Percentiles rank a stretch among this genome's conserved stretches.
Evolutionary conservation across 2,113 vertebrate species (phyloP).

Genomic region (Probosciger aterrimus): DNA sequence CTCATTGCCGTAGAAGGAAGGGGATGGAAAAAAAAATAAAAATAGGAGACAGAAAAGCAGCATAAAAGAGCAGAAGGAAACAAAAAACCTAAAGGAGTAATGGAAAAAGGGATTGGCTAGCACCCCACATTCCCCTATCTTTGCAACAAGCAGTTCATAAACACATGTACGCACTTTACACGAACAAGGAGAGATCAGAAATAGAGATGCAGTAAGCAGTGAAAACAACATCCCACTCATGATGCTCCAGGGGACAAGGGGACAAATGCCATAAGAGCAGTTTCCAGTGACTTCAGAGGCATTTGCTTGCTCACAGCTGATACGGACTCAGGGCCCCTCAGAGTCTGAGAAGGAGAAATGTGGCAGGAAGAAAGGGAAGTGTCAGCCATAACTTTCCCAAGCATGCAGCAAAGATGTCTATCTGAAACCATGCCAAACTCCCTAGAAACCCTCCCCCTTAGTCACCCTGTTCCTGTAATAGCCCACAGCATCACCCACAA

Average conservation of each 20-base stretch:
- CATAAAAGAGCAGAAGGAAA: neutral
- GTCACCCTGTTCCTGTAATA: neutral
- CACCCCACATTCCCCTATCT: neutral
- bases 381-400: neutral
- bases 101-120: neutral
- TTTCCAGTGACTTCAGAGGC: neutral
- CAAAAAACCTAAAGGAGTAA: neutral
- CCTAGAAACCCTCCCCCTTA: neutral
- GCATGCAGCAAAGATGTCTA: neutral
- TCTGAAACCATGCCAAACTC: neutral
- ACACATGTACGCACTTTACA: neutral
- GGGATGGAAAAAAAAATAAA: neutral
- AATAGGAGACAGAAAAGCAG: neutral
- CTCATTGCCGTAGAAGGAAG: neutral
- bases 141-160: neutral
- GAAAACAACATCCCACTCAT: neutral
- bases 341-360: neutral
- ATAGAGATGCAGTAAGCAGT: neutral
- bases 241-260: fast-evolving
- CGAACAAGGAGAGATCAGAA: neutral
- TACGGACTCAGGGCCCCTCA: neutral
- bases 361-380: neutral
- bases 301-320: neutral
- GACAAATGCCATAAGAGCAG: neutral
- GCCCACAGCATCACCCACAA: neutral